Evolutionary conservation across 2,888 invertebrate species (phyloP).

Genomic region (Cistogaster globosa): DNA sequence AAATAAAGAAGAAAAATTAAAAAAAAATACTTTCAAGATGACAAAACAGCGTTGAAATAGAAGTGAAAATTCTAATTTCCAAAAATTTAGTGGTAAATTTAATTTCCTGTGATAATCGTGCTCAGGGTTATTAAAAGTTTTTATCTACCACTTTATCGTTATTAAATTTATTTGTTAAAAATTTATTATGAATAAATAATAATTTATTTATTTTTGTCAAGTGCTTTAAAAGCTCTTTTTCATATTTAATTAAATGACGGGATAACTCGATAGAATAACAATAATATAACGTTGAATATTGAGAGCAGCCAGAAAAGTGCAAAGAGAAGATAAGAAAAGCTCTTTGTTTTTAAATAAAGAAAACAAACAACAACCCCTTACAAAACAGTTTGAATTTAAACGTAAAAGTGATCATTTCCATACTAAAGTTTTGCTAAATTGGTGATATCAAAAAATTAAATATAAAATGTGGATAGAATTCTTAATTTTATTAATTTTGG

Average conservation of each 20-base stretch:
- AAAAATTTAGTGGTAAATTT: background rate
- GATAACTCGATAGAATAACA: background rate
- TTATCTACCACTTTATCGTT: background rate
- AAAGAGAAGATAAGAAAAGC: constrained; percentile 43
- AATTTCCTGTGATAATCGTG: too few relatives aligned
- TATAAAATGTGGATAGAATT: constrained; percentile 75
- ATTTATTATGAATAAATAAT: background rate
- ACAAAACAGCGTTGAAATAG: too few relatives aligned
- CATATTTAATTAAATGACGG: background rate
- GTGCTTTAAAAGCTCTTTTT: background rate
- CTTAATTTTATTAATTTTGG: constrained; percentile 67
- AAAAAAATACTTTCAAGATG: too few relatives aligned
- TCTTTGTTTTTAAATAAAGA: constrained; percentile 33
- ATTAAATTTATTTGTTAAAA: background rate
- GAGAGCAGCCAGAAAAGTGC: background rate
- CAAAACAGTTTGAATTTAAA: constrained; percentile 32
- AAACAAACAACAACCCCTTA: constrained; percentile 27
- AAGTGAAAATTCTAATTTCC: too few relatives aligned
- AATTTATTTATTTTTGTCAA: background rate
- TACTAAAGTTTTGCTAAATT: constrained; percentile 3
- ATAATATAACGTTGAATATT: background rate
- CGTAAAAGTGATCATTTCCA: constrained; percentile 31
- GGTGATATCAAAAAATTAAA: background rate
- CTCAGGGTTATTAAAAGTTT: background rate
- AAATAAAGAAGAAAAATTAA: too few relatives aligned